These are phyloP conservation scores for Premnoplex brunnescens DNA, from an alignment of 2,797 vertebrate genomes.

Conservation along the genomic window DNA sequence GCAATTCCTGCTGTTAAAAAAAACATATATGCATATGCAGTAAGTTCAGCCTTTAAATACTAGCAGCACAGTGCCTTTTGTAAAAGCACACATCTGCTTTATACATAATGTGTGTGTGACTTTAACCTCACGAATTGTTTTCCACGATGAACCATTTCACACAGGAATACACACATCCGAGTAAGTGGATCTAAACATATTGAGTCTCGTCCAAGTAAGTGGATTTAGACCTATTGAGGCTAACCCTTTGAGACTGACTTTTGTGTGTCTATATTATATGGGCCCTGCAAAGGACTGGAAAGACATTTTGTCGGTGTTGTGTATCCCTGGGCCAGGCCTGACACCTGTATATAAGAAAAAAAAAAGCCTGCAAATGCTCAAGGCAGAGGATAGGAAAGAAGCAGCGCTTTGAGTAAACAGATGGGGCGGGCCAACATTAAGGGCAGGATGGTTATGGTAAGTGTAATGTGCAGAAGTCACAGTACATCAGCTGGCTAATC, in stretches of 20 bases:
- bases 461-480: slow-evolving; percentile 26
- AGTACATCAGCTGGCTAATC: slow-evolving; percentile 47
- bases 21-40: background rate
- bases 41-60: background rate
- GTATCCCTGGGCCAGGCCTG: background rate
- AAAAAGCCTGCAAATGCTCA: background rate
- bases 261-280: background rate
- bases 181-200: background rate
- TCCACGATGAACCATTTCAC: background rate
- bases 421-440: background rate
- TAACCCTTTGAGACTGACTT: background rate
- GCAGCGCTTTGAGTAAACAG: slow-evolving; percentile 9
- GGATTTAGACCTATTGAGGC: background rate
- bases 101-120: rapidly evolving
- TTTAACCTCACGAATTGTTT: background rate
- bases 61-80: background rate
- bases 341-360: background rate
- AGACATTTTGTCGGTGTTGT: background rate
- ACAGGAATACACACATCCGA: background rate
- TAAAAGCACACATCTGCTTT: background rate
- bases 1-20: background rate
- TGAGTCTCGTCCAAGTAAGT: background rate
- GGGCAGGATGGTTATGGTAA: background rate
- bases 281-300: background rate
- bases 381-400: background rate